Conservation (phyloP, 1,140 invertebrate species). For the Aphis gossypii region DNA sequence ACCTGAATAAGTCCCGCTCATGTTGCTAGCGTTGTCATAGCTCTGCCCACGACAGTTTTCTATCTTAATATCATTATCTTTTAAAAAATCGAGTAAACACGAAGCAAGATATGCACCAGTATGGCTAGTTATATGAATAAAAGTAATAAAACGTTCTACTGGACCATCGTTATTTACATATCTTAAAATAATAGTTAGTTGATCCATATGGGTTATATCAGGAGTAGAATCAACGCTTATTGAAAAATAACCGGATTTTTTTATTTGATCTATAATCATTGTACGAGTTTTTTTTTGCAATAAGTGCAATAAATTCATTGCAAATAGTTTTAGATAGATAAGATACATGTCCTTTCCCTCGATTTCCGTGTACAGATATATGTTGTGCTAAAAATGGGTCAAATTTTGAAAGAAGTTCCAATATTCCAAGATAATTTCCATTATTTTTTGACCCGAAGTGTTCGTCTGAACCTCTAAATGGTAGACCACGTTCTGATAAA, state of each 20-base stretch:
- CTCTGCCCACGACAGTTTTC: too few species aligned
- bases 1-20: too few species aligned
- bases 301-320: conserved; percentile 61
- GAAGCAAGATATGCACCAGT: too few species aligned
- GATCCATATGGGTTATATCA: conserved; percentile 47
- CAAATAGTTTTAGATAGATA: conserved; percentile 61
- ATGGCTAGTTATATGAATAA: conserved; percentile 2
- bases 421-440: conserved; percentile 45
- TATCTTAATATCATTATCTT: too few species aligned
- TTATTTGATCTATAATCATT: conserved; percentile 26
- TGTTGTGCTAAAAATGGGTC: conserved; percentile 59
- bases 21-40: too few species aligned
- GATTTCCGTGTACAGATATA: background rate
- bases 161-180: conserved; percentile 29
- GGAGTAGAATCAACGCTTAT: too few species aligned
- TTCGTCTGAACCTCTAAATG: conserved; percentile 3
- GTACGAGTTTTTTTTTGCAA: conserved; percentile 60
- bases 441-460: background rate
- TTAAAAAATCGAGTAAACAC: too few species aligned
- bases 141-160: conserved; percentile 47
- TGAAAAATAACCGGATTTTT: background rate
- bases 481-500: background rate
- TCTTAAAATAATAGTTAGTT: conserved; percentile 43
- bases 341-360: background rate
- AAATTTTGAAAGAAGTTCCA: conserved; percentile 62